A percentile compares a stretch with the other conserved stretches of the same genome.
These are phyloP conservation scores for Chymomyza procnemis DNA, from an alignment of 2,888 invertebrate genomes.

Conservation along the genomic window DNA sequence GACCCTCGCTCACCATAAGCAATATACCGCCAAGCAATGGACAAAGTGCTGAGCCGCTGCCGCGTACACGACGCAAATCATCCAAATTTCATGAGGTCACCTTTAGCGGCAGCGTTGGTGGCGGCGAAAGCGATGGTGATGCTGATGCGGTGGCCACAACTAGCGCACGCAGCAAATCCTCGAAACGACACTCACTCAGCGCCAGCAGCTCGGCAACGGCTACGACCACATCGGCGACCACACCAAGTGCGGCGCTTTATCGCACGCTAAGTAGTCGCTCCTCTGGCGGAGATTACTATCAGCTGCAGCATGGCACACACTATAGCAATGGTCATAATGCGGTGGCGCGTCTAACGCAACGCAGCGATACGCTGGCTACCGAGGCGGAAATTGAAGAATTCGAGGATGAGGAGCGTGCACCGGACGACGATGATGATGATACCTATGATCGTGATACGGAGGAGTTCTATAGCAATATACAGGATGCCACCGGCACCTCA, in stretches of 20 bases:
- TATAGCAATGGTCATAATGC: constrained; percentile 44
- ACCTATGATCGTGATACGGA: constrained; percentile 75
- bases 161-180: neutral
- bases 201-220: constrained; percentile 55
- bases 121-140: constrained; percentile 65
- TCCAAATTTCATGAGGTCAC: constrained; percentile 74
- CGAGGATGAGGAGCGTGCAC: constrained; percentile 58
- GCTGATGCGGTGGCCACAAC: constrained; percentile 10
- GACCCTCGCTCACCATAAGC: constrained; percentile 44
- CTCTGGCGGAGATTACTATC: constrained; percentile 57
- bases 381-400: constrained; percentile 53
- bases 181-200: constrained; percentile 49
- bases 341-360: constrained; percentile 30
- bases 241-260: constrained; percentile 37
- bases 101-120: constrained; percentile 73
- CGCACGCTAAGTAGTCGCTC: constrained; percentile 49
- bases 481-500: constrained; percentile 68
- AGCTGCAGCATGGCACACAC: constrained; percentile 33
- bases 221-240: constrained; percentile 34
- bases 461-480: constrained; percentile 76
- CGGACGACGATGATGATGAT: constrained; percentile 62
- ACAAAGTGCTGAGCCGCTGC: constrained; percentile 20
- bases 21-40: constrained; percentile 30
- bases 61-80: constrained; percentile 60
- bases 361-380: constrained; percentile 64